Evolutionary conservation across 1,140 invertebrate species (phyloP), one percentile per base, ranked within the genome.

Genomic region (Nasonia vitripennis): DNA sequence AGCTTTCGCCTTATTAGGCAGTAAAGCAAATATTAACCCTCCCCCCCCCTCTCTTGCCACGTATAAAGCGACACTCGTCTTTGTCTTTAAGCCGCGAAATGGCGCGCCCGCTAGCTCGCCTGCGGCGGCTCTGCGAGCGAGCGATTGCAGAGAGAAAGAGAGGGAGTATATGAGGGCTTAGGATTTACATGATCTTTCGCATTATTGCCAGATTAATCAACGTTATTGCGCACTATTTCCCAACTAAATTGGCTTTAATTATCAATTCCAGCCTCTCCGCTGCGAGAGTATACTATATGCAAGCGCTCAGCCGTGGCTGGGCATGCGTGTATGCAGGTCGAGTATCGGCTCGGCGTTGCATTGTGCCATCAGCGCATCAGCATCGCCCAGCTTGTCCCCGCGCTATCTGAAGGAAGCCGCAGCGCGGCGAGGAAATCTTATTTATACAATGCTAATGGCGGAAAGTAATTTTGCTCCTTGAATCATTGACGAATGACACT

Each of bases 1-100:
- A 85, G 70, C 14, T 78, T 70, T 77, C 51, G 73, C 41, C 79
- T 85, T 85, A 85, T 85, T 85, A 85, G 71, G 11, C 62, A 70
- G 73, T 85, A 85, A 85, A 85, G 51, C 79, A 81, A 85, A 74
- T 67, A 75, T 85, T 81, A 85, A 77, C 51, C 34, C 34, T 31
- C 12, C 27, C 27, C 5, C 10, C 34, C 17, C 4, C 34, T 75
- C 31, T 75, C 17, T 9, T 45, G 37, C 41, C 17, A 5, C 6
- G 55, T n/a, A 62, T 62, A 62, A 62, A 62, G 55, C 55, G 55
- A 20, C 20, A 62, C 55, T 62, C 70, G 48, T 85, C 70, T 74
- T 75, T 85, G 68, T 75, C 48, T 77, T 80, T 75, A 34, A 75
- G 68, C 68, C 48, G 51, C 77, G n/a, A 62, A 84, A 84, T 73